Conservation (phyloP, 2,888 invertebrate genomes). For the Globia sparganii region DNA sequence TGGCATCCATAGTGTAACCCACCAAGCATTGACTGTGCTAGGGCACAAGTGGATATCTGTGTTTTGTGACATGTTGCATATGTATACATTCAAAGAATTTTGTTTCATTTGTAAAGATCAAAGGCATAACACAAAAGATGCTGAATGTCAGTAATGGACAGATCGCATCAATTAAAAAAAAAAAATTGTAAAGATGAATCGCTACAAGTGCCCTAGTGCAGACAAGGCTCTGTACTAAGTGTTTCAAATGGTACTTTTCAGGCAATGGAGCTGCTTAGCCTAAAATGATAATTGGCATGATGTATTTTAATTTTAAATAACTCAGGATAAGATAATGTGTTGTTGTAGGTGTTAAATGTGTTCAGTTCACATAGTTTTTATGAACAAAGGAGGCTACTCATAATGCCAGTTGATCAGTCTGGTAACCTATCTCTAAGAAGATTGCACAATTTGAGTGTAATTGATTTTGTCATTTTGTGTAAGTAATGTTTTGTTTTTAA, state of each 20-base stretch:
- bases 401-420: conserved; percentile 4
- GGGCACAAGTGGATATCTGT: background rate
- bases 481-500: background rate
- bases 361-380: conserved; percentile 26
- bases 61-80: background rate
- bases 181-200: background rate
- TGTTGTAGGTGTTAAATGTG: conserved; percentile 27
- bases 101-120: background rate
- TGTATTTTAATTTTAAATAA: conserved; percentile 8
- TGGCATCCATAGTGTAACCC: background rate
- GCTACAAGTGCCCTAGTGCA: background rate
- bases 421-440: background rate
- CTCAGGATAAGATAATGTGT: conserved; percentile 12
- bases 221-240: background rate
- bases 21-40: background rate
- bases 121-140: too few relatives aligned
- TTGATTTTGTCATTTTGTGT: background rate
- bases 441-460: conserved; percentile 29
- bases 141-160: too few relatives aligned
- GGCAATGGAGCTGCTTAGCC: conserved; percentile 8
- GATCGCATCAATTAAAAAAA: too few relatives aligned
- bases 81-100: background rate
- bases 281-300: background rate
- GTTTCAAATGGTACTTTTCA: background rate
- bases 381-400: background rate